Percentiles rank a stretch among this genome's conserved stretches.
Evolutionary conservation across 2,888 invertebrate genomes (phyloP).

Genomic region (Drosophila kanekoi): DNA sequence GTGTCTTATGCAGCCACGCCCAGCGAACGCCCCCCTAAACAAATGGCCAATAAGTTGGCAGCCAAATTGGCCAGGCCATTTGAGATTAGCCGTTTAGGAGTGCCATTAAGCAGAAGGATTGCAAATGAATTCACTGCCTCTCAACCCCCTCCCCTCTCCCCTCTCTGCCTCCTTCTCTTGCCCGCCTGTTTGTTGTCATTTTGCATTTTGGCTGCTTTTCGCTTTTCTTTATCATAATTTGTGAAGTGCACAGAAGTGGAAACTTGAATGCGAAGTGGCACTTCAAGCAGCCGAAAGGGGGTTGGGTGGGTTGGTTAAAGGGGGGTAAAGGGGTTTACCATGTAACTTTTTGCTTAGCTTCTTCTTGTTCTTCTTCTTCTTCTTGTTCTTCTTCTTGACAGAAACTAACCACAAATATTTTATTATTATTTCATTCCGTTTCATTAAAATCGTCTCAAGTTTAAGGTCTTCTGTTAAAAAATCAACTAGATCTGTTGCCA

Average conservation of each 20-base stretch:
- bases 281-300: neutral
- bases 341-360: too few species aligned
- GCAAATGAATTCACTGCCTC: conserved; percentile 62
- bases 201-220: neutral
- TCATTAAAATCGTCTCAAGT: too few species aligned
- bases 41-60: conserved; percentile 72
- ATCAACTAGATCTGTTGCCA: too few species aligned
- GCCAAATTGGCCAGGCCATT: conserved; percentile 64
- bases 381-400: too few species aligned
- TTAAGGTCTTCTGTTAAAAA: too few species aligned
- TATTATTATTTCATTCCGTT: neutral
- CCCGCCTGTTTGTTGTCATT: conserved; percentile 23
- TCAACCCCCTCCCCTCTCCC: neutral
- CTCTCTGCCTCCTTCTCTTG: too few species aligned
- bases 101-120: conserved; percentile 60
- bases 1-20: conserved; percentile 71
- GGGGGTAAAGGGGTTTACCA: neutral
- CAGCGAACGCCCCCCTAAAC: conserved; percentile 20
- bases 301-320: too few species aligned
- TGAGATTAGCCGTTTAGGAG: conserved; percentile 69
- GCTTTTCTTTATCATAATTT: conserved; percentile 11
- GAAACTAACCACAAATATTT: too few species aligned
- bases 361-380: too few species aligned
- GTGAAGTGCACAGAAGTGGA: conserved; percentile 38
- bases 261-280: conserved; percentile 25